Evolutionary conservation across 2,888 invertebrate genomes (phyloP).

Genomic region (Carpatolechia fugitivella): DNA sequence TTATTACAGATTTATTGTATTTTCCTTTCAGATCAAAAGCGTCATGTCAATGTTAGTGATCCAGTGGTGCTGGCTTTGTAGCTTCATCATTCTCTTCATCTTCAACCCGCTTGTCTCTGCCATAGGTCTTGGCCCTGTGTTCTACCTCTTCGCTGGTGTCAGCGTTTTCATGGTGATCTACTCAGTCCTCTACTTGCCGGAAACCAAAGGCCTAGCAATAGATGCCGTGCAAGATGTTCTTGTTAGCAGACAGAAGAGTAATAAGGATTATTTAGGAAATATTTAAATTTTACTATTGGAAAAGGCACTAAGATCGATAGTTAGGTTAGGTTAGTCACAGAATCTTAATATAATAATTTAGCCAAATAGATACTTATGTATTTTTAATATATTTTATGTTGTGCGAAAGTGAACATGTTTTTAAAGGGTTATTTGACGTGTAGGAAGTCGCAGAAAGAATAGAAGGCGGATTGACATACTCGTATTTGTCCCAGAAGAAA

Average conservation of each 20-base stretch:
- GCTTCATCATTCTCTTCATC: conserved; percentile 43
- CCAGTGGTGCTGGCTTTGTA: conserved; percentile 50
- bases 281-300: background rate
- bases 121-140: conserved; percentile 44
- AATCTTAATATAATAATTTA: no score
- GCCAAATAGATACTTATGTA: no score
- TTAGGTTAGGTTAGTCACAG: no score
- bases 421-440: no score
- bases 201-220: conserved; percentile 50
- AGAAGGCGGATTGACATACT: no score
- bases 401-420: no score
- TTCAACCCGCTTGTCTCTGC: conserved; percentile 41
- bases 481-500: no score
- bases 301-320: no score
- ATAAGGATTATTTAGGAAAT: background rate
- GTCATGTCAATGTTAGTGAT: conserved; percentile 43
- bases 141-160: conserved; percentile 44
- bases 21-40: conserved; percentile 44
- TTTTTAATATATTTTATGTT: no score
- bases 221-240: conserved; percentile 47
- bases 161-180: conserved; percentile 38
- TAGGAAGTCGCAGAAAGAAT: no score
- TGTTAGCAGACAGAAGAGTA: conserved; percentile 19
- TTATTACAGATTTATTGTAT: background rate
- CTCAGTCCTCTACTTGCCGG: conserved; percentile 40